Conservation (phyloP, 2,113 vertebrate species). For the Catharus fuscescens region DNA sequence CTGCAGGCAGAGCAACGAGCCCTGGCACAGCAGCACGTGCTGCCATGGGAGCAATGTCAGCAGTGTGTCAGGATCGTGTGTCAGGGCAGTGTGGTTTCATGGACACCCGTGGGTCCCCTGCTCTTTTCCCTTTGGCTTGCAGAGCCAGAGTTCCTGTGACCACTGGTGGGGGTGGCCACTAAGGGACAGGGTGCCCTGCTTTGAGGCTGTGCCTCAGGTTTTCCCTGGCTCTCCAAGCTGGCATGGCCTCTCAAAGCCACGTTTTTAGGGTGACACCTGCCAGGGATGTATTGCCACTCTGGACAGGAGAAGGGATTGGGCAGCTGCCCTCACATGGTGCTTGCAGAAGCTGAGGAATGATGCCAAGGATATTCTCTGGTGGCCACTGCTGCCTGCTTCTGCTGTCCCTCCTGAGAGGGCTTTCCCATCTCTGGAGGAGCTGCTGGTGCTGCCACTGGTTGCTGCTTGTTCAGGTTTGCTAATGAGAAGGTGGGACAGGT, state of each 20-base stretch:
- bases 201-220: background rate
- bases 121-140: background rate
- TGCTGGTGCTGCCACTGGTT: background rate
- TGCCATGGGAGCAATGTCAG: accelerated
- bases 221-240: background rate
- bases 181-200: background rate
- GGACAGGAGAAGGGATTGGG: background rate
- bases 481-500: background rate
- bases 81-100: accelerated
- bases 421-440: background rate
- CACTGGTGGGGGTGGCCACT: accelerated
- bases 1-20: background rate
- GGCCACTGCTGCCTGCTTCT: accelerated
- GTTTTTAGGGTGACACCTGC: background rate
- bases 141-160: background rate
- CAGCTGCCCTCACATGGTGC: background rate
- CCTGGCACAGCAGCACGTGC: background rate
- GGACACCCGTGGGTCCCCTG: accelerated
- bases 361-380: accelerated
- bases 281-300: accelerated
- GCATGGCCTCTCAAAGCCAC: background rate
- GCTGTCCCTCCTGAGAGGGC: background rate
- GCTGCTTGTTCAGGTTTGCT: background rate
- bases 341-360: background rate
- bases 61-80: accelerated